phyloP scores from a whole-genome alignment of 2,113 vertebrate genomes.

The Oncorhynchus mykiss region DNA sequence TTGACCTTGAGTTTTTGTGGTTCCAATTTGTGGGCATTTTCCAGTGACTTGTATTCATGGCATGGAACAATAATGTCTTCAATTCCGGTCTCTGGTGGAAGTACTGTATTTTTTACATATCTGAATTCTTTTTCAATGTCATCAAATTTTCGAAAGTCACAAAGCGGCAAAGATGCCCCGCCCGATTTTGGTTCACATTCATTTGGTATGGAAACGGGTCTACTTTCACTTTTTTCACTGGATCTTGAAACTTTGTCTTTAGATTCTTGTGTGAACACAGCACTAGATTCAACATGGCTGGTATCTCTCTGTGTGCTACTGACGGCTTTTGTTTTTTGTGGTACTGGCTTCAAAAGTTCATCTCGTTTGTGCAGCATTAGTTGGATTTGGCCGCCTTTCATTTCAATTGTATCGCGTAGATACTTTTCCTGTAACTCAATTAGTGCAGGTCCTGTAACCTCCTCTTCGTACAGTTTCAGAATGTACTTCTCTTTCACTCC shows the following conservation, averaged over 20 bases:
- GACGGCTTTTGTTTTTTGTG: neutral
- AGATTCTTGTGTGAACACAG: neutral
- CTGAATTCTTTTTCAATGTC: conserved; percentile 54
- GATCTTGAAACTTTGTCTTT: neutral
- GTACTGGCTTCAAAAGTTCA: conserved; percentile 25
- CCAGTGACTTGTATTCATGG: conserved; percentile 76
- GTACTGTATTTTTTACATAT: conserved; percentile 62
- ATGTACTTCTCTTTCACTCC: conserved; percentile 66
- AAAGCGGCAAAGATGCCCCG: neutral
- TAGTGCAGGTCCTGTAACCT: conserved; percentile 70
- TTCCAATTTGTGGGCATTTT: conserved; percentile 47
- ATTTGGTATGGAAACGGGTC: neutral
- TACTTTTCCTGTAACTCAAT: conserved; percentile 48
- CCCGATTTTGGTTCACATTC: fast-evolving
- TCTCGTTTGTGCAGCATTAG: conserved; percentile 57
- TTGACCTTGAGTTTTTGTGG: conserved; percentile 49
- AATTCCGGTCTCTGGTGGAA: conserved; percentile 71
- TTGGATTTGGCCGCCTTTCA: conserved; percentile 71
- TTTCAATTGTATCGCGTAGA: conserved; percentile 51
- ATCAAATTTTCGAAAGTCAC: conserved; percentile 53
- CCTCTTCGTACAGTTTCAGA: conserved; percentile 40
- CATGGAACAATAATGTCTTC: conserved; percentile 67
- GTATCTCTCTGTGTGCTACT: neutral
- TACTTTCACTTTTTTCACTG: neutral
- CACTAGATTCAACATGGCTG: neutral